Evolutionary conservation across 1,140 invertebrate species (phyloP), one percentile per base, ranked within the genome.

Genomic region (Ruditapes philippinarum): DNA sequence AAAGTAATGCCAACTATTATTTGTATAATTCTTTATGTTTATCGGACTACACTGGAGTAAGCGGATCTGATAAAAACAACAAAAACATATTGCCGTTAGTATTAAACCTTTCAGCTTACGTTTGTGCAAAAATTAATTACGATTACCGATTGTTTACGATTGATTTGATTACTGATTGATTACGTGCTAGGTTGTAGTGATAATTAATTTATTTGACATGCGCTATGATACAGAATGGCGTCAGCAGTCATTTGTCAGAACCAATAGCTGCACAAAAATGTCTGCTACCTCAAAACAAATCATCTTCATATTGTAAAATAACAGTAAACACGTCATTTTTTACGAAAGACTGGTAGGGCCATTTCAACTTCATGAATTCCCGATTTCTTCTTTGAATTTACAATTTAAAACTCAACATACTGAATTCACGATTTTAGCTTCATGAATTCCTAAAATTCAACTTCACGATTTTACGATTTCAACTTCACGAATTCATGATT

Each of bases 201-300:
- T 76, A 76, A 76, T 45, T 49, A 76, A 51, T 76, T 31, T 17
- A 51, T 76, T 25, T 76, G 73, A 76, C 73, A 51, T 51, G 73
- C 73, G 73, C 42, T 51, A 5, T 42, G 42, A 76, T 25, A 76
- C 73, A 76, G 51, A 51, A 76, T 76, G 73, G 40, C 73, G 45
- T 42, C 42, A 42, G 51, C 40, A 76, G 42, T 76, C 38, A 7
- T 76, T 76, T 76, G 73, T 76, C 73, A 76, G 4, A 31, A 33
- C 33, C 60, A 65, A 31, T 65, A n/a, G n/a, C 60, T 65, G 60
- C 60, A 31, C 4, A 65, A 65, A 65, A 31, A 33, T 65, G 11
- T 19, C 4, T 33, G 60, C 1, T 36, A 31, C 60, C 9, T 65
- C 5, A 11, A 28, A 65, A 33, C 9, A 9, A 22, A 31, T 14